Evolutionary conservation across 2,888 invertebrate genomes (phyloP).

Genomic region (Quadroppia sp.): DNA sequence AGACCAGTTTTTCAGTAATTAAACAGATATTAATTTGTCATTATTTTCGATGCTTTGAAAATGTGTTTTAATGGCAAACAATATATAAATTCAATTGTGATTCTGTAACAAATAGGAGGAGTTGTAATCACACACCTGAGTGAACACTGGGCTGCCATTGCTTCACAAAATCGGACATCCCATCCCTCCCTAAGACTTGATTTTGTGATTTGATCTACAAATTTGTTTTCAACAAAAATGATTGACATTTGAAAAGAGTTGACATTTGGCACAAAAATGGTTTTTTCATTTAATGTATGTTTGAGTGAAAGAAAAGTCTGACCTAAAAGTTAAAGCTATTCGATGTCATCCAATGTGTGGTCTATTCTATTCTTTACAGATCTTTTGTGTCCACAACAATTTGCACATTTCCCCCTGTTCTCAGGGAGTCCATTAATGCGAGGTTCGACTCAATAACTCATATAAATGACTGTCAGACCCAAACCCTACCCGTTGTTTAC

Average conservation of each 20-base stretch:
- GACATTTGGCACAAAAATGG: background rate
- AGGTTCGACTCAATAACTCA: slow-evolving; percentile 13
- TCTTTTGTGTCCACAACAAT: slow-evolving; percentile 23
- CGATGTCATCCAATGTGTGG: slow-evolving; percentile 15
- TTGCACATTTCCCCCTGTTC: background rate
- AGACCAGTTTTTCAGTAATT: slow-evolving; percentile 6
- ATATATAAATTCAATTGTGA: slow-evolving; percentile 19
- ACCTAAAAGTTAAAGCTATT: background rate
- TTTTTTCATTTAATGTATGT: background rate
- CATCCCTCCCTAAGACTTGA: slow-evolving; percentile 4
- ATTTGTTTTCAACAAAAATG: background rate
- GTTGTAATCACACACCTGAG: slow-evolving; percentile 19
- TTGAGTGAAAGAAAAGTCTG: background rate
- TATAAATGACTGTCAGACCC: slow-evolving; percentile 5
- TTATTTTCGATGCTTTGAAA: background rate
- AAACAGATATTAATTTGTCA: slow-evolving; percentile 14
- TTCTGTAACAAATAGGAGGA: slow-evolving; percentile 16
- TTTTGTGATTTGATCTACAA: slow-evolving; percentile 7
- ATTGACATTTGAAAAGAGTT: background rate
- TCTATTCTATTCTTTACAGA: slow-evolving; percentile 25
- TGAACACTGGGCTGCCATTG: slow-evolving; percentile 1
- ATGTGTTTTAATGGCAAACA: slow-evolving; percentile 13
- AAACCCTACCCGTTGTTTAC: slow-evolving; percentile 26
- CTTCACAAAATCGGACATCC: slow-evolving; percentile 6
- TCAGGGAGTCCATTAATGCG: background rate